Conservation (phyloP, 2,113 vertebrate species). For the Oryzias curvinotus region DNA sequence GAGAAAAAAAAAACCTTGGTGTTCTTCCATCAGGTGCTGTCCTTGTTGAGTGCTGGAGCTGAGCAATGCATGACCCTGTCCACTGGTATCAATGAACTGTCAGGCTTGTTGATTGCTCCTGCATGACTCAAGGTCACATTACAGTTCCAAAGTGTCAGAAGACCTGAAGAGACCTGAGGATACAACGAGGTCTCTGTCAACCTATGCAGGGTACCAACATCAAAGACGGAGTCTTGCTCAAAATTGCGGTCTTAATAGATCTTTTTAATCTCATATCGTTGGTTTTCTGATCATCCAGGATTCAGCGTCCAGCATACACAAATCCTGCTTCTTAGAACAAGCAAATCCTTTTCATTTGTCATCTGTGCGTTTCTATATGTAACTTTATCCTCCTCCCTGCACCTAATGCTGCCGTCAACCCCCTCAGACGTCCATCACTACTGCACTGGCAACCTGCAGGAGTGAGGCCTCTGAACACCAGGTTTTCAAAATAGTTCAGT, state of each 20-base stretch:
- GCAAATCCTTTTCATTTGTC: constrained; percentile 45
- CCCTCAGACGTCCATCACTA: constrained; percentile 61
- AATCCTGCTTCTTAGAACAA: constrained; percentile 25
- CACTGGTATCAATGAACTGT: constrained; percentile 63
- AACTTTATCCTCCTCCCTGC: constrained; percentile 49
- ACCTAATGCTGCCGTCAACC: constrained; percentile 42
- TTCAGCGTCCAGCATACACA: constrained; percentile 14
- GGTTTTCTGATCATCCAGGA: constrained; percentile 21
- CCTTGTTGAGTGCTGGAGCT: constrained; percentile 31
- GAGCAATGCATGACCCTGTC: constrained; percentile 56
- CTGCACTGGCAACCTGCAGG: constrained; percentile 58
- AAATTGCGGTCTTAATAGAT: too few relatives aligned
- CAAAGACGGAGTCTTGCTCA: too few relatives aligned
- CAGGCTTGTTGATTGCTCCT: constrained; percentile 56
- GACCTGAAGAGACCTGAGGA: constrained; percentile 52
- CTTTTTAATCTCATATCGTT: constrained; percentile 17
- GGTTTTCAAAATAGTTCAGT: constrained; percentile 48
- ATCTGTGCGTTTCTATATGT: constrained; percentile 43
- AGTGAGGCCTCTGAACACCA: constrained; percentile 62
- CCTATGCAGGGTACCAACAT: too few relatives aligned
- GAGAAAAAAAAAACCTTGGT: background rate
- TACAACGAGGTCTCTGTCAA: too few relatives aligned
- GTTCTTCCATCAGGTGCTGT: constrained; percentile 57
- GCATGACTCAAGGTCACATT: constrained; percentile 70
- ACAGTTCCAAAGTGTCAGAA: constrained; percentile 62